Conservation (phyloP, 2,113 vertebrate species). For the Calidris pugnax region DNA sequence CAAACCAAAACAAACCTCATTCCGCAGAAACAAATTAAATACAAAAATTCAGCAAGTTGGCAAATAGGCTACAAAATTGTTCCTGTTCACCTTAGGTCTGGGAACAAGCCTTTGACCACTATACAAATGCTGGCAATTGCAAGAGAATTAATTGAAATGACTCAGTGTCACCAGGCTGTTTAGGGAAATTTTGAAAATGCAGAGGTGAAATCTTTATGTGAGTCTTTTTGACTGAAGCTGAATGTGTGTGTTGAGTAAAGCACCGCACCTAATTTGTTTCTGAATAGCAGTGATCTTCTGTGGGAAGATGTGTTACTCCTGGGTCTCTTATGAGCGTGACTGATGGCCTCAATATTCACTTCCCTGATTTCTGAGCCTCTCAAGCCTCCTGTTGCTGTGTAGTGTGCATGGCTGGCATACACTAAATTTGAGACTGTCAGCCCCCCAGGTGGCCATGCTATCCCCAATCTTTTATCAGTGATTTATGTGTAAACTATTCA, state of each 20-base stretch:
- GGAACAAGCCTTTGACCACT: not conserved
- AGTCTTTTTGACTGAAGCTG: not conserved
- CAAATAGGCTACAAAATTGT: not conserved
- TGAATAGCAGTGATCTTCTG: not conserved
- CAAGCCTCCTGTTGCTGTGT: not conserved
- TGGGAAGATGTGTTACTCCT: not conserved
- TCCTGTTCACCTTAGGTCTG: not conserved
- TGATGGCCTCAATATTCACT: not conserved
- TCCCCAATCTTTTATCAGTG: not conserved
- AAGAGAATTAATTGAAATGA: not conserved
- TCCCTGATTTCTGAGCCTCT: not conserved
- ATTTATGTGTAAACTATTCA: constrained; percentile 16
- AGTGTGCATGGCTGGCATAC: not conserved
- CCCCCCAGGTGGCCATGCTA: not conserved
- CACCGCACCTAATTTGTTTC: not conserved
- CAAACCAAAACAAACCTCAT: not conserved
- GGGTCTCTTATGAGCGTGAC: not conserved
- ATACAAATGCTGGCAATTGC: not conserved
- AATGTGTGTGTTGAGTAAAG: not conserved
- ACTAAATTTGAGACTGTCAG: not conserved
- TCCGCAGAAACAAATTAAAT: not conserved
- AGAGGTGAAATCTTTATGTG: not conserved
- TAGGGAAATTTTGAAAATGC: not conserved
- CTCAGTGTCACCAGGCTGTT: not conserved
- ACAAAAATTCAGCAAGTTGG: not conserved